Evolutionary conservation across 2,797 vertebrate genomes (phyloP).

Genomic region (Podargus strigoides): DNA sequence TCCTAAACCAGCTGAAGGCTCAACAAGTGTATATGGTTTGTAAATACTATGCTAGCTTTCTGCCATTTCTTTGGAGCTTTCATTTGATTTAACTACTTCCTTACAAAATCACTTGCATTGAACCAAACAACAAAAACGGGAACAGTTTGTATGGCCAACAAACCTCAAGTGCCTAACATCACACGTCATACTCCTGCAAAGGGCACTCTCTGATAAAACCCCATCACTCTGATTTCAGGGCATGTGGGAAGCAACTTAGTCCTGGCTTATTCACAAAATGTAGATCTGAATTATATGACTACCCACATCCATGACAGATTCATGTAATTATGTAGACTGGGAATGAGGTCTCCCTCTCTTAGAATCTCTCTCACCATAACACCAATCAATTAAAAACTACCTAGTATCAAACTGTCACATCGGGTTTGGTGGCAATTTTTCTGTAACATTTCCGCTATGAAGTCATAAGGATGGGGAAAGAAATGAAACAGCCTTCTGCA

Average conservation of each 20-base stretch:
- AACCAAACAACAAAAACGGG: not conserved
- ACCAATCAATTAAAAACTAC: not conserved
- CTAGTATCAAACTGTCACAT: not conserved
- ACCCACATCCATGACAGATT: not conserved
- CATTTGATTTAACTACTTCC: not conserved
- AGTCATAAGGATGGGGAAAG: rapidly evolving
- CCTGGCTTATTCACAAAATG: not conserved
- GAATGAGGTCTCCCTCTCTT: not conserved
- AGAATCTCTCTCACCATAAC: not conserved
- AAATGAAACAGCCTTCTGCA: not conserved
- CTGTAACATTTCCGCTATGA: not conserved
- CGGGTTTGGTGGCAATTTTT: not conserved
- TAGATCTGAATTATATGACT: not conserved
- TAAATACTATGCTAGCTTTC: not conserved
- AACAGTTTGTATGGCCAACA: not conserved
- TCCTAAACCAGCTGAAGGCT: not conserved
- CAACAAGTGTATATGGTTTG: not conserved
- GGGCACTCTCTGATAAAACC: not conserved
- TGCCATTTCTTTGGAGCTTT: not conserved
- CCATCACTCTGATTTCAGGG: not conserved
- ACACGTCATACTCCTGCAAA: not conserved
- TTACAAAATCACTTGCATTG: not conserved
- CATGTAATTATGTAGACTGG: not conserved
- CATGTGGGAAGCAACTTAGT: not conserved
- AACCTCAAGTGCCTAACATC: not conserved